Evolutionary conservation across 2,797 vertebrate species (phyloP).

Genomic region (Pachyuromys duprasi): DNA sequence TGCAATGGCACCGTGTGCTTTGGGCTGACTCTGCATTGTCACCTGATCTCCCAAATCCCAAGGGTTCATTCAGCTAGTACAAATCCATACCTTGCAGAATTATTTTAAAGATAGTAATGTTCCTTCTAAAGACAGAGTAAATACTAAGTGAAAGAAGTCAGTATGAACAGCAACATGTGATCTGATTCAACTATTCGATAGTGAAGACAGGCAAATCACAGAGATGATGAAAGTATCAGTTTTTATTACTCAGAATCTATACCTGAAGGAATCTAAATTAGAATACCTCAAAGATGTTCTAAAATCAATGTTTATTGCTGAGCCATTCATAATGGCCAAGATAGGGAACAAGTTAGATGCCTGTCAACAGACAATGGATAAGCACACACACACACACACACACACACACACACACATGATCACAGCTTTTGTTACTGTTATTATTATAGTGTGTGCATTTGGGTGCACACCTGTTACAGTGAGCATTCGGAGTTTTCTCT

Average conservation of each 20-base stretch:
- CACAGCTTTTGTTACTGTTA: background rate
- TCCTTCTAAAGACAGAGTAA: constrained; percentile 13
- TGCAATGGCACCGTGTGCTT: background rate
- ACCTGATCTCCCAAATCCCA: background rate
- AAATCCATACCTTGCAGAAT: background rate
- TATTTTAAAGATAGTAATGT: constrained; percentile 30
- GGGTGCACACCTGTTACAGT: background rate
- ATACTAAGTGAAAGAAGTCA: background rate
- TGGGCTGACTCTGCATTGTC: background rate
- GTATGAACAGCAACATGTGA: background rate
- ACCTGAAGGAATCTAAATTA: background rate
- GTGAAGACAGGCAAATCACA: background rate
- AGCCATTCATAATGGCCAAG: background rate
- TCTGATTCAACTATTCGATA: background rate
- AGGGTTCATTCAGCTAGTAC: constrained; percentile 7
- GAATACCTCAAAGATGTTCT: background rate
- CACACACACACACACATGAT: too few relatives aligned
- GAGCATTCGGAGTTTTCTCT: background rate
- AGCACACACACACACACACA: background rate
- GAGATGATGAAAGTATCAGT: background rate
- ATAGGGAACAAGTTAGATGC: background rate
- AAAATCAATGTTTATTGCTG: background rate
- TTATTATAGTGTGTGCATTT: background rate
- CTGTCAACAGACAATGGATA: background rate
- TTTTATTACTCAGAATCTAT: background rate